phyloP scores from a whole-genome alignment of 2,113 vertebrate species.

The Neogobius melanostomus region DNA sequence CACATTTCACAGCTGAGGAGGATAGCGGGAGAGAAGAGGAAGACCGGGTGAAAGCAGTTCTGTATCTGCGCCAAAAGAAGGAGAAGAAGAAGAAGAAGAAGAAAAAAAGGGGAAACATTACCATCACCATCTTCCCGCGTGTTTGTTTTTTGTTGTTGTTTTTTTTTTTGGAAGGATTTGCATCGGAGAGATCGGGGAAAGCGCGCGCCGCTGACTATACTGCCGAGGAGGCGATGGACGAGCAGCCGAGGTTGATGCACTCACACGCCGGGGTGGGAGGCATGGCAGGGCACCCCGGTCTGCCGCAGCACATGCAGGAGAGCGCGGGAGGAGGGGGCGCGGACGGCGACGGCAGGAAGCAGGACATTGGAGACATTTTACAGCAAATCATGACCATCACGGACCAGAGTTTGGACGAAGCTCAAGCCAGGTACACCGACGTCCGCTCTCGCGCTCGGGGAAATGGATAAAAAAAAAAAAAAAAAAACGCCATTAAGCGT shows the following conservation, averaged over 20 bases:
- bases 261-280: slow-evolving; percentile 91
- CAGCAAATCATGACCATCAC: slow-evolving; percentile 99
- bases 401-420: slow-evolving; percentile 97
- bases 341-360: slow-evolving; percentile 92
- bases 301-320: slow-evolving; percentile 94
- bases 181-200: slow-evolving; percentile 22
- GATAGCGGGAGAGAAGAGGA: slow-evolving; percentile 25
- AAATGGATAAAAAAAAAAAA: neutral
- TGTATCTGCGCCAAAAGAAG: too few relatives aligned
- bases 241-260: slow-evolving; percentile 95
- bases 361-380: slow-evolving; percentile 99
- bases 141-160: slow-evolving; percentile 38
- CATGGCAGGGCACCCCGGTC: slow-evolving; percentile 93
- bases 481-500: slow-evolving; percentile 11
- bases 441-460: neutral
- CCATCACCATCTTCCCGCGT: slow-evolving; percentile 28
- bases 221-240: slow-evolving; percentile 84
- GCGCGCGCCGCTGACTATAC: slow-evolving; percentile 49
- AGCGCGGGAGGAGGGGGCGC: slow-evolving; percentile 76
- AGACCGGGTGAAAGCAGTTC: too few relatives aligned
- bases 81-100: too few relatives aligned
- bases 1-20: slow-evolving; percentile 74
- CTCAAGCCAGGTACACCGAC: slow-evolving; percentile 91
- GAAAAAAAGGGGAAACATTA: neutral
- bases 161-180: slow-evolving; percentile 71